A percentile compares a stretch with the other conserved stretches of the same genome.
phyloP scores from a whole-genome alignment of 2,113 vertebrate species.

The Vimba vimba region DNA sequence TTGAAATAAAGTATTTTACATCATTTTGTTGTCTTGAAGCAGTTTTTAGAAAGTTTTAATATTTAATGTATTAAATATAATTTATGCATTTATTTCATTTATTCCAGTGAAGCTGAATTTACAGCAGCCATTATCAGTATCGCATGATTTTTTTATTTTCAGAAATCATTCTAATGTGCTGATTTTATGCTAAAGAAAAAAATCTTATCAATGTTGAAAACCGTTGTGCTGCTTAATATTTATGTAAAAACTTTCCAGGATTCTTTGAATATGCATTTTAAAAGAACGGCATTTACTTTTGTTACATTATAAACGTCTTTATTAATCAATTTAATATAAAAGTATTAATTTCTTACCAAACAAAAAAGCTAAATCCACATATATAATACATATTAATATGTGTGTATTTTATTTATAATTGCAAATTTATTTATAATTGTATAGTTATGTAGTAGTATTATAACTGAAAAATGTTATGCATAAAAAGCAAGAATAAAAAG shows the following conservation, averaged over 20 bases:
- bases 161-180: no score
- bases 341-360: no score
- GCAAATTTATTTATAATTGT: neutral
- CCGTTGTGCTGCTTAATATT: neutral
- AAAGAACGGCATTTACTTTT: neutral
- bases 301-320: neutral
- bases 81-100: neutral
- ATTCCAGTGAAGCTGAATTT: no score
- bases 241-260: no score
- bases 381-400: no score
- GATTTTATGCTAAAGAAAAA: no score
- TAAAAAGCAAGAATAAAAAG: neutral
- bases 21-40: neutral
- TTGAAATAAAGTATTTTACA: slow-evolving; percentile 74
- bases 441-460: neutral
- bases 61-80: neutral
- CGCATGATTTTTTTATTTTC: no score
- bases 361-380: no score
- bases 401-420: no score
- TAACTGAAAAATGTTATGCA: neutral
- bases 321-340: no score
- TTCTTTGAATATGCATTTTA: no score
- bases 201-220: neutral
- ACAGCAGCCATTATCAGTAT: no score
- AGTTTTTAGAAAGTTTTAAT: neutral